These are phyloP conservation scores for Maccullochella peelii DNA, from an alignment of 2,113 vertebrate species.

Conservation along the genomic window DNA sequence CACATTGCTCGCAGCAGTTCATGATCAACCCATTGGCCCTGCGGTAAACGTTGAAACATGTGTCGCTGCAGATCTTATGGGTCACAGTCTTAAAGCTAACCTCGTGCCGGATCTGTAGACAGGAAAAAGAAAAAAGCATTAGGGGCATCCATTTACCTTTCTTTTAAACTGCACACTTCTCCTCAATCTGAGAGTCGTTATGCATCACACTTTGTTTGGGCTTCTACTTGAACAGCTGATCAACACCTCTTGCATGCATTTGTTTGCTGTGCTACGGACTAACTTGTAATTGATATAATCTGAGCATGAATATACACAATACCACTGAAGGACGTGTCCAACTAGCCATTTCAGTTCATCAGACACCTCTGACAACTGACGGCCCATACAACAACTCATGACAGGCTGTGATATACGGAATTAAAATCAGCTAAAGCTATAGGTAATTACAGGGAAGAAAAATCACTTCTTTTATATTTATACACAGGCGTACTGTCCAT, in stretches of 20 bases:
- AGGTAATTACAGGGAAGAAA: neutral
- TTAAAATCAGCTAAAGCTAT: neutral
- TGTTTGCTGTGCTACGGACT: neutral
- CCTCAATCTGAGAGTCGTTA: neutral
- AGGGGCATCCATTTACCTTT: neutral
- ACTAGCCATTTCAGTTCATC: neutral
- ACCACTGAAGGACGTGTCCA: neutral
- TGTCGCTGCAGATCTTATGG: slow-evolving; percentile 97
- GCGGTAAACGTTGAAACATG: slow-evolving; percentile 97
- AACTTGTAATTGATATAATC: neutral
- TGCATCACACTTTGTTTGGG: neutral
- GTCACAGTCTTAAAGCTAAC: slow-evolving; percentile 99
- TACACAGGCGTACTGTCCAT: neutral
- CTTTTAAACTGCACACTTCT: neutral
- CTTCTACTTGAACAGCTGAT: neutral
- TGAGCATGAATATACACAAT: neutral
- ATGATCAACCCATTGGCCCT: slow-evolving; percentile 98
- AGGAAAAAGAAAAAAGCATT: neutral
- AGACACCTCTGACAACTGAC: neutral
- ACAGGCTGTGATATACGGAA: neutral
- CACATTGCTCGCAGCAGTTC: slow-evolving; percentile 99
- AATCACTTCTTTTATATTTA: neutral
- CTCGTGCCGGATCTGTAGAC: slow-evolving; percentile 94
- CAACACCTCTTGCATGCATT: neutral
- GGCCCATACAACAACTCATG: neutral